Evolutionary conservation across 92 coral and sea anemone species (phyloP).

Genomic region (Actinostola sp.): DNA sequence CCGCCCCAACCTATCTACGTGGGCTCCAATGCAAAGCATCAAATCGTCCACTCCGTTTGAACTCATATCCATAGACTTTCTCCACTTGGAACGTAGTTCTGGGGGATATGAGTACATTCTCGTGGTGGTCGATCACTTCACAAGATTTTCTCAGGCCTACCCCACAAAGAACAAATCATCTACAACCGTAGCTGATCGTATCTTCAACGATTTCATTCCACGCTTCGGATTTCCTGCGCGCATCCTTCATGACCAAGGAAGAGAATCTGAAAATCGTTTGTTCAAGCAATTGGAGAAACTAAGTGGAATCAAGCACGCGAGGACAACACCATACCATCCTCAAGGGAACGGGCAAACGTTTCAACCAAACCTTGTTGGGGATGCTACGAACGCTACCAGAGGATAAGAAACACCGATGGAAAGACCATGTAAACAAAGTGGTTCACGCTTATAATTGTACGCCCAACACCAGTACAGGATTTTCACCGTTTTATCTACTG

Average conservation of each 20-base stretch:
- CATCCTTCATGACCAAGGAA: slow-evolving; percentile 31
- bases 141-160: slow-evolving; percentile 43
- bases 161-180: slow-evolving; percentile 43
- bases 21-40: slow-evolving; percentile 45
- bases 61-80: slow-evolving; percentile 39
- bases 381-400: slow-evolving; percentile 43
- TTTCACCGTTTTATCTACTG: slow-evolving; percentile 42
- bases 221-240: slow-evolving; percentile 37
- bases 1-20: slow-evolving; percentile 26
- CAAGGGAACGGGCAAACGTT: slow-evolving; percentile 21
- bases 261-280: slow-evolving; percentile 28
- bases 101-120: slow-evolving; percentile 39
- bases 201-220: slow-evolving; percentile 34
- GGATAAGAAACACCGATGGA: slow-evolving; percentile 48
- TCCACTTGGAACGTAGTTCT: slow-evolving; percentile 28
- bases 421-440: slow-evolving; percentile 41
- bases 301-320: slow-evolving; percentile 23
- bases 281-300: slow-evolving; percentile 28
- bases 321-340: slow-evolving; percentile 18
- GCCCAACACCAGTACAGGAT: slow-evolving; percentile 36
- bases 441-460: slow-evolving; percentile 64
- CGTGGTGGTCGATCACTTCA: slow-evolving; percentile 34
- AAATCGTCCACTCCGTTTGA: slow-evolving; percentile 23
- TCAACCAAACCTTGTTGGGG: slow-evolving; percentile 8
- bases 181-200: slow-evolving; percentile 26